A percentile compares a stretch with the other conserved stretches of the same genome.
phyloP scores from a whole-genome alignment of 2,113 vertebrate genomes.

The Etheostoma spectabile region DNA sequence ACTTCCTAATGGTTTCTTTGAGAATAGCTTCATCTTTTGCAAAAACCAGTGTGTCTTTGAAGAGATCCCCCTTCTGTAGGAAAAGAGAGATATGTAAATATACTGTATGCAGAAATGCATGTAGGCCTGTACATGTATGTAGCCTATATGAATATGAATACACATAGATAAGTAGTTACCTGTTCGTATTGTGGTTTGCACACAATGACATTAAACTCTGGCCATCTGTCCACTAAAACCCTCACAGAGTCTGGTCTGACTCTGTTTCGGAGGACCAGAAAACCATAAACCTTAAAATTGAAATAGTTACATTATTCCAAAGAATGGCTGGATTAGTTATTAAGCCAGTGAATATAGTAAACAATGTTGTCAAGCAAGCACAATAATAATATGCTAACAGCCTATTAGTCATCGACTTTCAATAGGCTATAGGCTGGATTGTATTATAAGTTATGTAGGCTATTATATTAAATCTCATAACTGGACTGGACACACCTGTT shows the following conservation, averaged over 20 bases:
- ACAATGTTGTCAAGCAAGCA: neutral
- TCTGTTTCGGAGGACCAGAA: conserved; percentile 51
- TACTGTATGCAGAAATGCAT: neutral
- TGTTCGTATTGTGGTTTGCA: conserved; percentile 43
- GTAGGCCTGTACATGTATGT: no score
- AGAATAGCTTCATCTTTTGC: conserved; percentile 60
- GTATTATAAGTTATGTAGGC: neutral
- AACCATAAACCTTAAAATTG: conserved; percentile 67
- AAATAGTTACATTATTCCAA: neutral
- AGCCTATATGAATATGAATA: no score
- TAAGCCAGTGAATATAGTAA: neutral
- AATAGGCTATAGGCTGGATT: neutral
- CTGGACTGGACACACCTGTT: conserved; percentile 40
- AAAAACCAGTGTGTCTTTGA: conserved; percentile 64
- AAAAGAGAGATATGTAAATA: neutral
- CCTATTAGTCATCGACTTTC: neutral
- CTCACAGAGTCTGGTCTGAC: conserved; percentile 43
- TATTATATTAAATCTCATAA: no score
- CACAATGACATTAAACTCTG: conserved; percentile 72
- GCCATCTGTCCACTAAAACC: conserved; percentile 77
- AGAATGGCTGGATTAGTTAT: neutral
- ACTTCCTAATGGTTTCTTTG: conserved; percentile 46
- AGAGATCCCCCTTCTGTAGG: conserved; percentile 63
- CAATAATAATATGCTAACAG: neutral
- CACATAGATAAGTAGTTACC: conserved; percentile 31